Evolutionary conservation across 2,888 invertebrate genomes (phyloP), one percentile per base, ranked within the genome.

Genomic region (Amiota mariae): DNA sequence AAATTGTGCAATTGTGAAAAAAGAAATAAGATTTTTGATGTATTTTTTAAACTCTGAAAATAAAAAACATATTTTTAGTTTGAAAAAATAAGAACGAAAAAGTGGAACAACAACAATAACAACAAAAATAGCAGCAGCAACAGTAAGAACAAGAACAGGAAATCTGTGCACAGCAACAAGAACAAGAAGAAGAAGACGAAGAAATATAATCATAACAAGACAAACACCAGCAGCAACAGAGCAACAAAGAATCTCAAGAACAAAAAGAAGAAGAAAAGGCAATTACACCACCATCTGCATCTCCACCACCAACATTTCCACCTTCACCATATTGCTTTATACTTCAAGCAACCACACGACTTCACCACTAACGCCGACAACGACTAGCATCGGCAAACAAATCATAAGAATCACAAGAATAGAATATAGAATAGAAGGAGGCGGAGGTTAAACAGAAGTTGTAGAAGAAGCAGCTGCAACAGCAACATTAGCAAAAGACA

Each of bases 1-100:
- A 13, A 54, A 66, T 66, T 66, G 67, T 68, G 67, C 67, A 68
- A 68, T 54, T 68, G 67, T 20, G 67, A 59, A 54, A n/a, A 68
- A 68, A 36, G 2, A 36, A 54, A 48, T 6, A 10, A n/a, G 18
- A 9, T 48, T 47, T 68, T 54, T 20, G 54, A 54, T 24, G 9
- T 48, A 20, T 51, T 51, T 59, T 68, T 68, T 54, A 68, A 51
- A 68, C 67, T 24, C 54, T 54, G 36, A 36, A 36, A 6, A 36
- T 6, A 36, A 36, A 2, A 36, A 36, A 36, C 3, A 36, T 6
- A 63, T 13, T 9, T 63, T 63, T 63, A 46, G 63, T 36, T 46
- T 63, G 63, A 63, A 56, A 56, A 18, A 56, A n/a, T 13, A 66
- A 18, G 49, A 48, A 66, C 0, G 4, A 66, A 48, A 48, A 36